A percentile compares a stretch with the other conserved stretches of the same genome.
phyloP scores from a whole-genome alignment of 1,140 invertebrate genomes.

The Mercenaria mercenaria region DNA sequence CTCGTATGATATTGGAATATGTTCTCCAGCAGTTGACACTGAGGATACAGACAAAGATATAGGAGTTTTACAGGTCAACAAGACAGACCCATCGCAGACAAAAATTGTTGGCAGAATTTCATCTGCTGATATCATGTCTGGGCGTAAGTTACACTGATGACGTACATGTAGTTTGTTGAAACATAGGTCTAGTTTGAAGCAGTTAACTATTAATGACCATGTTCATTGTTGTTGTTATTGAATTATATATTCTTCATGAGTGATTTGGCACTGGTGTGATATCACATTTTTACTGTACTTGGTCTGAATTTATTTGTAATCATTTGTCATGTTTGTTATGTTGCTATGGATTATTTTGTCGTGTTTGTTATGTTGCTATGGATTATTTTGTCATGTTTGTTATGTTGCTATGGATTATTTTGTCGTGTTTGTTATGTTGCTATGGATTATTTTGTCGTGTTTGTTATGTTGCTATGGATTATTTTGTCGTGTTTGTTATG shows the following conservation, averaged over 20 bases:
- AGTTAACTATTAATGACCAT: neutral
- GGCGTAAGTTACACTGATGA: constrained; percentile 62
- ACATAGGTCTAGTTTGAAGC: neutral
- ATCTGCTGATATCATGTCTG: constrained; percentile 59
- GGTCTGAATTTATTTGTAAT: neutral
- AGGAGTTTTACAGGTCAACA: constrained; percentile 54
- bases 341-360: too few relatives aligned
- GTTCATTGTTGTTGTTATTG: neutral
- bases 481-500: too few relatives aligned
- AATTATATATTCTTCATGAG: neutral
- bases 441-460: too few relatives aligned
- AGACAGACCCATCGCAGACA: neutral
- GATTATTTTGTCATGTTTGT: too few relatives aligned
- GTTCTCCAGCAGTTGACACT: constrained; percentile 47
- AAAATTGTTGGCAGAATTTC: constrained; percentile 36
- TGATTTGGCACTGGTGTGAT: neutral
- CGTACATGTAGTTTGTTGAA: neutral
- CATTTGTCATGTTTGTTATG: too few relatives aligned
- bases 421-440: too few relatives aligned
- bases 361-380: too few relatives aligned
- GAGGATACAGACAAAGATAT: neutral
- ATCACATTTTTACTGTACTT: neutral
- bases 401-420: too few relatives aligned
- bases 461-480: too few relatives aligned
- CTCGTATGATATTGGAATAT: constrained; percentile 69